Conservation (phyloP, 2,888 invertebrate genomes). For the Nasonia oneida region DNA sequence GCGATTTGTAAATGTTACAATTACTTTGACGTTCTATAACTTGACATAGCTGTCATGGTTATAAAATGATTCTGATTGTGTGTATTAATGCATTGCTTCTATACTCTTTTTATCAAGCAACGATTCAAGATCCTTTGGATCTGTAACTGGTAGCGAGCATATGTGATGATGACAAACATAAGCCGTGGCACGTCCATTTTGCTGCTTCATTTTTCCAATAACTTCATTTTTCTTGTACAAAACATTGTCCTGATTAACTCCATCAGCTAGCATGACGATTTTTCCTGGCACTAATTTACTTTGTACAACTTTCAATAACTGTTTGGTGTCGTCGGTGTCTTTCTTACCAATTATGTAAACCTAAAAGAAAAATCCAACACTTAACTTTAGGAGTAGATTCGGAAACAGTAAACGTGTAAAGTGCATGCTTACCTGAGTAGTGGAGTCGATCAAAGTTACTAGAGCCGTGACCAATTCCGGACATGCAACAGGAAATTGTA, state of each 20-base stretch:
- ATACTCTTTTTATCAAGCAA: constrained; percentile 80
- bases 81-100: not conserved
- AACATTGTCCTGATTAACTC: constrained; percentile 77
- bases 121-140: constrained; percentile 83
- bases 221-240: constrained; percentile 79
- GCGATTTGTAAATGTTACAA: not conserved
- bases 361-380: constrained; percentile 76
- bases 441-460: constrained; percentile 85
- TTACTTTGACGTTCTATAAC: constrained; percentile 1
- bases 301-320: constrained; percentile 84
- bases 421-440: constrained; percentile 84
- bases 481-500: constrained; percentile 84
- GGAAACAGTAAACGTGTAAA: not conserved
- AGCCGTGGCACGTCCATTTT: constrained; percentile 85
- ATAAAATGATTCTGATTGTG: not conserved
- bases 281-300: constrained; percentile 85
- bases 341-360: constrained; percentile 85
- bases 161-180: constrained; percentile 90
- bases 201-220: constrained; percentile 81
- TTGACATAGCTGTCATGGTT: constrained; percentile 15
- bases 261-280: constrained; percentile 85
- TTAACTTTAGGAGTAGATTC: not conserved
- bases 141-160: constrained; percentile 88
- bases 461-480: constrained; percentile 89
- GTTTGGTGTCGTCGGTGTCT: constrained; percentile 84